These are phyloP conservation scores for Psilopogon haemacephalus DNA, from an alignment of 2,113 vertebrate species.

Conservation along the genomic window DNA sequence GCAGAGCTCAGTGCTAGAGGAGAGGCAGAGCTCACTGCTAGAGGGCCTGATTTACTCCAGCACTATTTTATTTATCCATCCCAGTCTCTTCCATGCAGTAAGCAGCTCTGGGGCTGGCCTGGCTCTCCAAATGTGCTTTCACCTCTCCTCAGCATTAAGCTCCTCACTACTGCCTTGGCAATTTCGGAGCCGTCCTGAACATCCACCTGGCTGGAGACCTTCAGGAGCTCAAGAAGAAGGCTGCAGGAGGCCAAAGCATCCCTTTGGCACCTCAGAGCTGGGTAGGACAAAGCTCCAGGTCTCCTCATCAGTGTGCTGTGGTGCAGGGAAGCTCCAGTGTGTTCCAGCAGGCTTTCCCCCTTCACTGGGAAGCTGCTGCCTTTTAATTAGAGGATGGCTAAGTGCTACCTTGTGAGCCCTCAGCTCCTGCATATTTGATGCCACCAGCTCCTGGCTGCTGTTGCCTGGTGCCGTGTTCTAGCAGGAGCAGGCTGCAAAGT, in stretches of 20 bases:
- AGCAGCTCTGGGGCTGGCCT: not conserved
- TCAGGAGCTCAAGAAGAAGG: not conserved
- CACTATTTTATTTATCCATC: not conserved
- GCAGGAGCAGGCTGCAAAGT: not conserved
- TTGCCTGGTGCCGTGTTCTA: not conserved
- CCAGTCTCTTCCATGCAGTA: not conserved
- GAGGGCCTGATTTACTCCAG: not conserved
- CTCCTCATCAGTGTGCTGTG: not conserved
- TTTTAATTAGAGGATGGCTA: conserved; percentile 58
- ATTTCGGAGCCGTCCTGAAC: not conserved
- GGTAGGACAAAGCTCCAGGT: not conserved
- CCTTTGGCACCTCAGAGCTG: not conserved
- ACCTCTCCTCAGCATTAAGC: not conserved
- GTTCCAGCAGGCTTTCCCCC: not conserved
- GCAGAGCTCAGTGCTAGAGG: too few relatives aligned
- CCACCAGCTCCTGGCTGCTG: not conserved
- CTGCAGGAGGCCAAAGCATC: not conserved
- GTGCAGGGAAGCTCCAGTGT: not conserved
- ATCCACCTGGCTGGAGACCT: not conserved
- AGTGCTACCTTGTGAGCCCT: not conserved
- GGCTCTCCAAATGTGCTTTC: not conserved
- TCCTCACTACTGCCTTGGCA: not conserved
- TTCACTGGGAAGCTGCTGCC: conserved; percentile 27
- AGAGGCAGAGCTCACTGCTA: not conserved
- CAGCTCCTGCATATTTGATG: conserved; percentile 47